These are phyloP conservation scores for Lepeophtheirus nordmannii DNA, from an alignment of 2,888 invertebrate species.

Conservation along the genomic window DNA sequence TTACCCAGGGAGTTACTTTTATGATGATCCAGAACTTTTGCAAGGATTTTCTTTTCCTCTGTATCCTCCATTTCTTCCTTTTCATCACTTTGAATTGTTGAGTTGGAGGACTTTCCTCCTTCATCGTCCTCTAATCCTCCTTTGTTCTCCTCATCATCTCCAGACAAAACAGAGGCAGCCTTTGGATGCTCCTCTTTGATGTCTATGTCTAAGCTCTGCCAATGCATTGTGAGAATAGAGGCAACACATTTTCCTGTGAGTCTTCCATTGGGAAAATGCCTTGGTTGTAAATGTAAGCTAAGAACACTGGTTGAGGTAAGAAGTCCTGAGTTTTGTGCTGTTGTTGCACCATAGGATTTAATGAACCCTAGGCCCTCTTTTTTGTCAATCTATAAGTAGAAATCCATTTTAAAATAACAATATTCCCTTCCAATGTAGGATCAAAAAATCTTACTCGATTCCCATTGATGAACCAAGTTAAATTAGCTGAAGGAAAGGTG, in stretches of 20 bases:
- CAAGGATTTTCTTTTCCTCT: no score
- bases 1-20: no score
- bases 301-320: background rate
- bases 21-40: no score
- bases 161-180: background rate
- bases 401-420: background rate
- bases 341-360: background rate
- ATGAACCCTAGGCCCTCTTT: background rate
- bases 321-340: background rate
- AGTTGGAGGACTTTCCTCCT: no score
- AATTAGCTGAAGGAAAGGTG: conserved; percentile 13
- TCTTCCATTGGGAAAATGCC: conserved; percentile 1
- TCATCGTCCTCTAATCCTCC: background rate
- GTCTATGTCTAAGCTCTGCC: conserved; percentile 11
- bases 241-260: conserved; percentile 12
- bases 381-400: background rate
- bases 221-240: conserved; percentile 17
- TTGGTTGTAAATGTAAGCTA: background rate
- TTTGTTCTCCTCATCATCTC: background rate
- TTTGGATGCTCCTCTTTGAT: conserved; percentile 10
- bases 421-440: background rate
- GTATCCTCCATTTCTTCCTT: no score
- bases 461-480: conserved; percentile 16
- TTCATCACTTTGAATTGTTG: no score
- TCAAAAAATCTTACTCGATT: background rate